Base-by-base conservation (phyloP, 2,113 vertebrate genomes). In the Apodemus speciosus region DNA sequence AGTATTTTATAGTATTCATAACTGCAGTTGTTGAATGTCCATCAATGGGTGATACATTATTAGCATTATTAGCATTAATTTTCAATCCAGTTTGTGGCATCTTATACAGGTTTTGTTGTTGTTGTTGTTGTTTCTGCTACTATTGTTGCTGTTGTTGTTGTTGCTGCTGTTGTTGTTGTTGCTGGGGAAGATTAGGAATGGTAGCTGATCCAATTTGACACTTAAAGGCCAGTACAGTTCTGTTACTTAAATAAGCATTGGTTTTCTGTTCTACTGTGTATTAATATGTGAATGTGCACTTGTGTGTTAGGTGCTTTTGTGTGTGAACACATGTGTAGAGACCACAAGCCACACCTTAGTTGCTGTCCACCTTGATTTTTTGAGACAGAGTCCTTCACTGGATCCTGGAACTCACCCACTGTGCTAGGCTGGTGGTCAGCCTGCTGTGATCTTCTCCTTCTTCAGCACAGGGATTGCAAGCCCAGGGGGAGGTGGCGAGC, bases 171-270 rank as follows among this genome's bases (percentile, higher is more conserved):
- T 51, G 51, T 13, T 51, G 51, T 13, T 51, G 51, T 13, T 51
- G 9, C 2, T 51, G 9, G 92, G 56, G 11, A 16, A 81, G 18
- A 83, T 95, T 18, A 2, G 7, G 43, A 35, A 43, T 83, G 40
- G 20, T 16, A 46, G 62, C 35, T 88, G 32, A 9, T 95, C 3
- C 30, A 68, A 83, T 95, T 92, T 49, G 90, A 80, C 66, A 79
- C 73, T 35, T 64, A 69, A 89, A 95, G 60, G n/a, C 3, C 38
- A 20, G 30, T 7, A 49, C 27, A 56, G 60, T 72, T 89, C 43
- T 88, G 46, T 93, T 88, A 27, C 85, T 92, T 77, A 76, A 95
- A 85, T 90, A 66, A 93, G 2, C n/a, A 77, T 10, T 46, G 60
- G n/a, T 91, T 92, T 94, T 69, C 58, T 43, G 32, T 49, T 32